These are phyloP conservation scores for Lepidurus packardi DNA, from an alignment of 1,140 invertebrate genomes.

Conservation along the genomic window DNA sequence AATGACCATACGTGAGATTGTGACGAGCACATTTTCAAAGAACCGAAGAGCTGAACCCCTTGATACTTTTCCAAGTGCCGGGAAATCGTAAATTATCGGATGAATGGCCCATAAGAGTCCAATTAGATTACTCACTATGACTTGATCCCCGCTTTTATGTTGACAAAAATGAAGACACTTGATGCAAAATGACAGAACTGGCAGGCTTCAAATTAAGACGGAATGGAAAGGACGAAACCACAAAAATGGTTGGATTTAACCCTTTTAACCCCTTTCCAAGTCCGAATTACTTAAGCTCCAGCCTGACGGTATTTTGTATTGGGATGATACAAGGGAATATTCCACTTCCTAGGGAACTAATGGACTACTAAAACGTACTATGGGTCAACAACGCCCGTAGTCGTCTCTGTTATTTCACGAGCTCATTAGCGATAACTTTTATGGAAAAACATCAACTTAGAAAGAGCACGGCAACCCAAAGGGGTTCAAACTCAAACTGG, in stretches of 20 bases:
- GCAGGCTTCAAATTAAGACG: too few relatives aligned
- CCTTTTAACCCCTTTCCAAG: too few relatives aligned
- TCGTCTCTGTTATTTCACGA: not conserved
- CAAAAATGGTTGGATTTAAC: too few relatives aligned
- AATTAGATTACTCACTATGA: too few relatives aligned
- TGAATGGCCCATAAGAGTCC: too few relatives aligned
- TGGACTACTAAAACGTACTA: not conserved
- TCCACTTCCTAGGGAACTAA: slow-evolving; percentile 9
- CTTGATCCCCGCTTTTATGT: too few relatives aligned
- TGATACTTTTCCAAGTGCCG: not conserved
- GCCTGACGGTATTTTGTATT: not conserved
- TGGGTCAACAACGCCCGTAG: not conserved
- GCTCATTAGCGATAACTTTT: not conserved
- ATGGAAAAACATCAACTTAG: not conserved
- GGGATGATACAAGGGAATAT: not conserved
- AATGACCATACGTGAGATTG: slow-evolving; percentile 7
- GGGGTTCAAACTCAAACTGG: not conserved
- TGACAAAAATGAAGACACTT: too few relatives aligned
- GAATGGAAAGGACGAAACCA: too few relatives aligned
- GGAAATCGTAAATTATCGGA: not conserved
- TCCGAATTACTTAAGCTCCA: too few relatives aligned
- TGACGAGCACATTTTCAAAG: not conserved
- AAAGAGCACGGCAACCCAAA: not conserved
- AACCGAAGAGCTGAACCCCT: not conserved
- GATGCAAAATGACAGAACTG: too few relatives aligned